A percentile compares a stretch with the other conserved stretches of the same genome.
Conservation (phyloP, 2,888 invertebrate species). For the Tholera decimalis region DNA sequence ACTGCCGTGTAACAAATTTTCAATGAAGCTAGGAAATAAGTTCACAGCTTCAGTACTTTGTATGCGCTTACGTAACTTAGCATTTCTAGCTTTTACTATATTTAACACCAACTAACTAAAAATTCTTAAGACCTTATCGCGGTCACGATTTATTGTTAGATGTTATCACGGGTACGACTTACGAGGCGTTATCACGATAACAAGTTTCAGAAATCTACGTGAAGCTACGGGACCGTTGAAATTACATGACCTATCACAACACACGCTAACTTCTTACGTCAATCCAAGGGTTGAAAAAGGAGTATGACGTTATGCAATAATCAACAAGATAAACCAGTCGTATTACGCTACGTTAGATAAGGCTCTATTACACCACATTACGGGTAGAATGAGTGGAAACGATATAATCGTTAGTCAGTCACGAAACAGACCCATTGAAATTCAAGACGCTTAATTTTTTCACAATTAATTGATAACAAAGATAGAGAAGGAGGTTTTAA, state of each 20-base stretch:
- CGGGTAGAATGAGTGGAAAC: constrained; percentile 59
- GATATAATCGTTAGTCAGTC: constrained; percentile 59
- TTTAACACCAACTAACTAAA: constrained; percentile 36
- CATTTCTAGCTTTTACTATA: constrained; percentile 41
- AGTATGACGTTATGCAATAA: constrained; percentile 64
- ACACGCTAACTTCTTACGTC: constrained; percentile 59
- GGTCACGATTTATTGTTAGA: constrained; percentile 35
- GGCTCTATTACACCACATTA: constrained; percentile 76
- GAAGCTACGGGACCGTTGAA: constrained; percentile 23
- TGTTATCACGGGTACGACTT: constrained; percentile 36
- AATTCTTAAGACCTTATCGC: constrained; percentile 35
- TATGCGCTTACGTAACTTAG: constrained; percentile 49
- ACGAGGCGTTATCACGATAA: constrained; percentile 23
- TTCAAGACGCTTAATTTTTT: constrained; percentile 35
- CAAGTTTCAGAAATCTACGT: background rate
- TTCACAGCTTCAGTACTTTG: constrained; percentile 43
- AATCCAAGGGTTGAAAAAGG: constrained; percentile 63
- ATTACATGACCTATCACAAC: constrained; percentile 62
- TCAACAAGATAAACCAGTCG: constrained; percentile 65
- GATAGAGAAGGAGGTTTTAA: constrained; percentile 32
- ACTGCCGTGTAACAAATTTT: constrained; percentile 41
- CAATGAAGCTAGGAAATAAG: constrained; percentile 49
- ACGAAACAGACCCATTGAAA: constrained; percentile 51
- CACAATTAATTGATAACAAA: constrained; percentile 43
- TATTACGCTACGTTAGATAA: constrained; percentile 83